Base-by-base conservation (phyloP, 1,140 invertebrate genomes). In the Liolophura sinensis region DNA sequence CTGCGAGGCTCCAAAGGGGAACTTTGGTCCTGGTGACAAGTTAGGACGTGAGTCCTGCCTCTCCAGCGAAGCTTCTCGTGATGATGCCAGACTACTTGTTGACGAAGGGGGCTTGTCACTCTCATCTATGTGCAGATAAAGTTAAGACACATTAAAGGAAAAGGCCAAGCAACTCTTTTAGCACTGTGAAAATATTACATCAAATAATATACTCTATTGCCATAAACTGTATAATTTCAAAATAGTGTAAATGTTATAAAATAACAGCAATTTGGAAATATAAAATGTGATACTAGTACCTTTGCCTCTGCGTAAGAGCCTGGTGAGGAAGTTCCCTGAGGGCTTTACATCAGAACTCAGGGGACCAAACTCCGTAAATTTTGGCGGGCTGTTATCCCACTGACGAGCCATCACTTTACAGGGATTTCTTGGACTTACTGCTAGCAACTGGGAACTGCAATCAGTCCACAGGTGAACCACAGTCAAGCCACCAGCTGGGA, bases 361-460 rank as follows among this genome's bases (percentile, higher is more conserved):
- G 27, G 90, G 90, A 64, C 90, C 90, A 77, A 93, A 93, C 80
- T 92, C 90, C 50, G 92, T 92, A 46, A 93, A 81, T 75, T 90
- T 89, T 1, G 88, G 88, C 5, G 88, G 88, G 1, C 89, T 89
- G 65, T 91, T 88, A 62, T 79, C 74, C 77, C 78, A 80, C 51
- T 54, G 51, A 54, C 51, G n/a, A 54, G 51, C 51, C 51, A 54
- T 54, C 3, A 24, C 24, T 20, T 20, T 7, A 12, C 7, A 3
- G n/a, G 7, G 24, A 20, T 3, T 20, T 54, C 3, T 20, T 24
- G 25, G n/a, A 5, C 40, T 52, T 54, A 27, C 49, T 27, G 49
- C 14, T 31, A 15, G 49, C 51, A 24, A 62, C 48, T n/a, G n/a
- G n/a, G n/a, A n/a, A n/a, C n/a, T n/a, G n/a, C n/a, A n/a, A n/a